Conservation (phyloP, 2,888 invertebrate species). For the Argyra leucocephala region DNA sequence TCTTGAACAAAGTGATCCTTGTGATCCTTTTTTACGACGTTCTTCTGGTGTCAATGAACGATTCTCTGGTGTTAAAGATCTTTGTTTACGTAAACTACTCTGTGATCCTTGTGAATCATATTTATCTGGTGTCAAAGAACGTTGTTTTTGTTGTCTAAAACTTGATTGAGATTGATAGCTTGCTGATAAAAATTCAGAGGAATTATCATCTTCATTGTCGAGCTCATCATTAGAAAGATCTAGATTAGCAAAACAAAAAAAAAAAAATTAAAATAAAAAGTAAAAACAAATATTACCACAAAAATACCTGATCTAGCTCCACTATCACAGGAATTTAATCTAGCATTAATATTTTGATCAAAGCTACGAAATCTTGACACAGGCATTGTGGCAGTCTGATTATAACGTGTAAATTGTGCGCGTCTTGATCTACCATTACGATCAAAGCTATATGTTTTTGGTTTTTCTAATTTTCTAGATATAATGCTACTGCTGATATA, state of each 20-base stretch:
- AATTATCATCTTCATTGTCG: slow-evolving; percentile 45
- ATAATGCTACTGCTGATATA: slow-evolving; percentile 26
- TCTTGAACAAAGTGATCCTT: slow-evolving; percentile 35
- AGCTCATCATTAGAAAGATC: slow-evolving; percentile 50
- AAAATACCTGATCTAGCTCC: slow-evolving; percentile 42
- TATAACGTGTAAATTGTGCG: slow-evolving; percentile 45
- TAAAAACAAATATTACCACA: neutral
- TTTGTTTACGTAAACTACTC: slow-evolving; percentile 37
- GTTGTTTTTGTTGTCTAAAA: slow-evolving; percentile 37
- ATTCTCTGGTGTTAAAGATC: slow-evolving; percentile 42
- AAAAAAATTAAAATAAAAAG: neutral
- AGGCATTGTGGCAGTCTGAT: slow-evolving; percentile 15
- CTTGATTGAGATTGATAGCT: slow-evolving; percentile 38
- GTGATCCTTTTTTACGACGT: slow-evolving; percentile 36
- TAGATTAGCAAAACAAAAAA: slow-evolving; percentile 15
- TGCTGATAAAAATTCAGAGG: slow-evolving; percentile 38
- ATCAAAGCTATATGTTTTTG: slow-evolving; percentile 29
- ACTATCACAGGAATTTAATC: slow-evolving; percentile 45
- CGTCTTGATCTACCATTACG: slow-evolving; percentile 45
- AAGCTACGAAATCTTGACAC: slow-evolving; percentile 54
- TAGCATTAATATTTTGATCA: slow-evolving; percentile 47
- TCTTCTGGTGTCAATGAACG: slow-evolving; percentile 42
- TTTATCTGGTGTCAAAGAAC: slow-evolving; percentile 42
- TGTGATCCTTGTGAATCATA: slow-evolving; percentile 41
- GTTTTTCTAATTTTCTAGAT: slow-evolving; percentile 33